Conservation (phyloP, 2,113 vertebrate genomes). For the Tetraodon nigroviridis region DNA sequence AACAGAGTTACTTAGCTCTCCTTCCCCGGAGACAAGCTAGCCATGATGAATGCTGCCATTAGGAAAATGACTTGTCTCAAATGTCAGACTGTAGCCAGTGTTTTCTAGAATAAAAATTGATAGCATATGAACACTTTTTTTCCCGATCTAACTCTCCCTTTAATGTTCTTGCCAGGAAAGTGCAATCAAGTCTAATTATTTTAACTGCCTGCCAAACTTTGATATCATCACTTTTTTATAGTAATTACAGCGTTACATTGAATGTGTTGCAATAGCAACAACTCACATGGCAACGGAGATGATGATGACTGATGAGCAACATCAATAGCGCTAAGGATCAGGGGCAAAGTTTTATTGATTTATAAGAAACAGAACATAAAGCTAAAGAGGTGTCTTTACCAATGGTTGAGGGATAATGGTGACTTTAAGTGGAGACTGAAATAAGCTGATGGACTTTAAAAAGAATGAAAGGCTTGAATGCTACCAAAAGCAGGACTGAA, state of each 20-base stretch:
- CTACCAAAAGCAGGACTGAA: slow-evolving; percentile 1
- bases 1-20: slow-evolving; percentile 35
- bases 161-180: slow-evolving; percentile 53
- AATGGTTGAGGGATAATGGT: neutral
- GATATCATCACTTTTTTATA: slow-evolving; percentile 43
- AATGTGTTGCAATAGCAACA: slow-evolving; percentile 25
- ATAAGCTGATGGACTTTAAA: neutral
- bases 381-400: slow-evolving; percentile 1
- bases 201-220: slow-evolving; percentile 59
- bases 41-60: slow-evolving; percentile 61
- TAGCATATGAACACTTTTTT: slow-evolving; percentile 37
- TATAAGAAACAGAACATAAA: slow-evolving; percentile 9
- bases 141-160: slow-evolving; percentile 13
- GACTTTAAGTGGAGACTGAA: neutral
- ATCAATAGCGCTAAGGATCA: slow-evolving; percentile 18
- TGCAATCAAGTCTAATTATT: slow-evolving; percentile 64
- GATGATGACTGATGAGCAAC: slow-evolving; percentile 29
- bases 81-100: slow-evolving; percentile 59
- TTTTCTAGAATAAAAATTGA: slow-evolving; percentile 60
- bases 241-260: slow-evolving; percentile 54
- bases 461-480: neutral
- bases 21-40: slow-evolving; percentile 21
- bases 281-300: slow-evolving; percentile 24
- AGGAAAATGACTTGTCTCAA: slow-evolving; percentile 68
- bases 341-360: slow-evolving; percentile 18